Percentiles rank a stretch among this genome's conserved stretches.
Evolutionary conservation across 1,140 invertebrate species (phyloP).

Genomic region (Cyclina sinensis): DNA sequence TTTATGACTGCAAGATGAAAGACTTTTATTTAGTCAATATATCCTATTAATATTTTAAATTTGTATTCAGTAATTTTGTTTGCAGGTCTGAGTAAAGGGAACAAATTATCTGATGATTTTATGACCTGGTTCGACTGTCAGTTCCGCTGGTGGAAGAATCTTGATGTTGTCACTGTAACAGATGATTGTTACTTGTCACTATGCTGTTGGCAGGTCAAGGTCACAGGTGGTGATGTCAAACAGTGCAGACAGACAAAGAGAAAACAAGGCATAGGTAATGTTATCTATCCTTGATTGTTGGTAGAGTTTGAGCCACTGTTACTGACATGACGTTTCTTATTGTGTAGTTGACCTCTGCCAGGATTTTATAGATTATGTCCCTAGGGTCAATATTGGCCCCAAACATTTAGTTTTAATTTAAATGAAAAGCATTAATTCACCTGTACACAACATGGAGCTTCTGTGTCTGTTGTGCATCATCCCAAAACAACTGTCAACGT

Average conservation of each 20-base stretch:
- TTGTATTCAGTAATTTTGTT: too few relatives aligned
- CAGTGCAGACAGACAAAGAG: slow-evolving; percentile 14
- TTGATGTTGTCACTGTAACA: slow-evolving; percentile 7
- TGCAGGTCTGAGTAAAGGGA: background rate
- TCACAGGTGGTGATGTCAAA: slow-evolving; percentile 14
- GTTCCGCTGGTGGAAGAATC: background rate
- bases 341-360: background rate
- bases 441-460: background rate
- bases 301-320: background rate
- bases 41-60: too few relatives aligned
- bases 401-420: background rate
- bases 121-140: slow-evolving; percentile 13
- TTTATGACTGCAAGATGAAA: too few relatives aligned
- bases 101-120: background rate
- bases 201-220: slow-evolving; percentile 34
- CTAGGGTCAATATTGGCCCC: background rate
- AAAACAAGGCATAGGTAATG: slow-evolving; percentile 17
- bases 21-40: too few relatives aligned
- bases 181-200: slow-evolving; percentile 18
- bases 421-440: background rate
- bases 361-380: background rate
- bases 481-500: too few relatives aligned
- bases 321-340: background rate
- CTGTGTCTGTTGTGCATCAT: too few relatives aligned
- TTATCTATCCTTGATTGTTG: background rate